phyloP scores from a whole-genome alignment of 92 coral and sea anemone species.

The Plumapathes pennacea region DNA sequence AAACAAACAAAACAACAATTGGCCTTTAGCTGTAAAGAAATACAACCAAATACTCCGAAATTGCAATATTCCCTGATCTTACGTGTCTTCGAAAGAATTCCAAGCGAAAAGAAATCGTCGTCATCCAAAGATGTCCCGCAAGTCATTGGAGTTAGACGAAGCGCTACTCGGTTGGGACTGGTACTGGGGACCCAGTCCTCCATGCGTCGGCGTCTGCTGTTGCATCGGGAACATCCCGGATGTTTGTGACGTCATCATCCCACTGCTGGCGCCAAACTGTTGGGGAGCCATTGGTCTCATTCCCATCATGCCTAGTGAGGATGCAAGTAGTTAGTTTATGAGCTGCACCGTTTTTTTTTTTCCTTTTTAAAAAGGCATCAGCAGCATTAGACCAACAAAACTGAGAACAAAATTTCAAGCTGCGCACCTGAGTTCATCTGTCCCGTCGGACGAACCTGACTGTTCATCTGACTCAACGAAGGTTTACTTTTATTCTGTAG shows the following conservation, averaged over 20 bases:
- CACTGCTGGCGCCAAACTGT: slow-evolving; percentile 64
- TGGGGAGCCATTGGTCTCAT: slow-evolving; percentile 53
- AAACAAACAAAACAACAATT: too few relatives aligned
- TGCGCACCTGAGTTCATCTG: too few relatives aligned
- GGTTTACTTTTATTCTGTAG: slow-evolving; percentile 68
- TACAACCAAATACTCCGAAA: too few relatives aligned
- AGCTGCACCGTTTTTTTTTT: too few relatives aligned
- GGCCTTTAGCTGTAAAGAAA: too few relatives aligned
- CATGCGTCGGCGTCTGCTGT: slow-evolving; percentile 51
- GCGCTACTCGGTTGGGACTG: slow-evolving; percentile 36
- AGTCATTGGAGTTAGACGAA: slow-evolving; percentile 45
- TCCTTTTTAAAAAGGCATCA: too few relatives aligned
- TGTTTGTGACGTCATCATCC: slow-evolving; percentile 49
- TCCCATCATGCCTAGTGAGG: slow-evolving; percentile 52
- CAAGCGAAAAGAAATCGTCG: not conserved
- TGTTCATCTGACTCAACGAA: slow-evolving; percentile 59
- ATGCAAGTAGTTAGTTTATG: too few relatives aligned
- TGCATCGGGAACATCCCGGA: slow-evolving; percentile 66
- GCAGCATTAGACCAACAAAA: too few relatives aligned
- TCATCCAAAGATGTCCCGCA: slow-evolving; percentile 74
- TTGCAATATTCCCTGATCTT: too few relatives aligned
- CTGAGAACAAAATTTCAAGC: too few relatives aligned
- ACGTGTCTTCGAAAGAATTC: too few relatives aligned
- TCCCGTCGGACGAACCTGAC: too few relatives aligned
- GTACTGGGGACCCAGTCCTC: slow-evolving; percentile 39